phyloP scores from a whole-genome alignment of 2,113 vertebrate species.

The Aspidoscelis tigris region DNA sequence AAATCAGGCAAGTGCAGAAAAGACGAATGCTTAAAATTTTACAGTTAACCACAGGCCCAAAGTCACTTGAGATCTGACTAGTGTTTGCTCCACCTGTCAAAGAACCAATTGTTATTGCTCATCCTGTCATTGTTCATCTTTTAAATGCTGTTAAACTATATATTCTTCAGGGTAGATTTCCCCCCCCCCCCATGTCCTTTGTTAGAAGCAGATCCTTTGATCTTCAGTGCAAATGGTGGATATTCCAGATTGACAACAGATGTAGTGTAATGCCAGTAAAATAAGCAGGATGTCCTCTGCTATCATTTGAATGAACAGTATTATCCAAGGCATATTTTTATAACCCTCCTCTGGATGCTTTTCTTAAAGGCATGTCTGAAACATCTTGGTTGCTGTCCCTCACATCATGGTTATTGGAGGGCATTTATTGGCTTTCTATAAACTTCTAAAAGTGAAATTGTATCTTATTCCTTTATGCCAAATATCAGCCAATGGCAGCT shows the following conservation, averaged over 20 bases:
- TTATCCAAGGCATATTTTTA: conserved; percentile 34
- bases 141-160: conserved; percentile 11
- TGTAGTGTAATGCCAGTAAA: conserved; percentile 33
- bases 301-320: conserved; percentile 6
- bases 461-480: conserved; percentile 76
- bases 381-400: conserved; percentile 36
- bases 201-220: conserved; percentile 30
- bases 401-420: conserved; percentile 65
- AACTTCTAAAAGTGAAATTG: conserved; percentile 72
- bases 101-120: neutral
- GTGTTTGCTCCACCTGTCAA: neutral
- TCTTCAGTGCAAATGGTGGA: conserved; percentile 15
- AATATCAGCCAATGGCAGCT: conserved; percentile 76
- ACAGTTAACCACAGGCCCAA: neutral
- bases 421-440: conserved; percentile 71
- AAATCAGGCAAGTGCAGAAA: no score
- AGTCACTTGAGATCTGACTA: neutral
- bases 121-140: neutral
- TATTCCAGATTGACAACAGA: conserved; percentile 38
- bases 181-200: neutral
- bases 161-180: conserved; percentile 6
- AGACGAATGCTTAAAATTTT: neutral
- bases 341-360: conserved; percentile 27
- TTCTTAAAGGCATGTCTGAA: conserved; percentile 26
- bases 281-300: conserved; percentile 12